A percentile compares a stretch with the other conserved stretches of the same genome.
Evolutionary conservation across 2,113 vertebrate species (phyloP).

Genomic region (Aptenodytes forsteri): DNA sequence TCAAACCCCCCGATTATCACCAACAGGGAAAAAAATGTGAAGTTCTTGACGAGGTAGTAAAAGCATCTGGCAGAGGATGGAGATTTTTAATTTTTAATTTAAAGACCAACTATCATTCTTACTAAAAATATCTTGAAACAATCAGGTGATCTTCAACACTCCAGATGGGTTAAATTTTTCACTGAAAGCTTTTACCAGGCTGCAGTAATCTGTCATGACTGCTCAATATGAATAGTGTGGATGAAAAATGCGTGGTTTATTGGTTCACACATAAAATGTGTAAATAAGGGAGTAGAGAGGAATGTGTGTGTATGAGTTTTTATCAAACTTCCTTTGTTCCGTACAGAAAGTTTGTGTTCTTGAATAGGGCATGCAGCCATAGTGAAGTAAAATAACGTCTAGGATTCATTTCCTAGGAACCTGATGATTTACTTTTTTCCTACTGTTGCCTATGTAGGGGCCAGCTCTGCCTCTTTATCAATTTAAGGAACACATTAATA

Average conservation of each 20-base stretch:
- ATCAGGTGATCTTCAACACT: slow-evolving; percentile 16
- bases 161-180: slow-evolving; percentile 6
- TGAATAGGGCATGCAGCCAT: neutral
- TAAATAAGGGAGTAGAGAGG: slow-evolving; percentile 32
- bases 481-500: neutral
- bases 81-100: slow-evolving; percentile 45
- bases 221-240: neutral
- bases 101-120: slow-evolving; percentile 12
- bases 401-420: neutral
- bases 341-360: neutral
- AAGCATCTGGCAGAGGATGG: neutral
- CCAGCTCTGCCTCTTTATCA: neutral
- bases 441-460: neutral
- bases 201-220: neutral
- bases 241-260: neutral
- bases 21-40: neutral
- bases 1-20: neutral
- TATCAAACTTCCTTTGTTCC: neutral
- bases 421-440: neutral
- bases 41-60: neutral
- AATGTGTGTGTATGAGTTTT: neutral
- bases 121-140: slow-evolving; percentile 29
- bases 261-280: neutral
- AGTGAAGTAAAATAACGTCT: neutral
- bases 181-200: neutral